Conservation (phyloP, 2,888 invertebrate species). For the Xestia xanthographa region DNA sequence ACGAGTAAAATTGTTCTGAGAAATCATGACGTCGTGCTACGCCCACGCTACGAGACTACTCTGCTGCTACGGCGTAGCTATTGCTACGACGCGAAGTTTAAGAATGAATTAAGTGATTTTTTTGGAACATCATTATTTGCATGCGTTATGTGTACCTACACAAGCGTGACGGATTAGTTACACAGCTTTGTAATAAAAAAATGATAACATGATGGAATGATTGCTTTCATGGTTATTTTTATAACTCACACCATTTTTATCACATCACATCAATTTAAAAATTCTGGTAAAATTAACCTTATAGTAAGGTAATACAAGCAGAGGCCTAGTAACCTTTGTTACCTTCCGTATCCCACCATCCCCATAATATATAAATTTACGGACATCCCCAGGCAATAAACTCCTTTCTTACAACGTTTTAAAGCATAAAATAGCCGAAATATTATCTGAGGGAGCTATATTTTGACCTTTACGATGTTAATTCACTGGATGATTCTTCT, state of each 20-base stretch:
- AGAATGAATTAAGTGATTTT: slow-evolving; percentile 5
- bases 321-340: slow-evolving; percentile 40
- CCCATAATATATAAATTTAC: slow-evolving; percentile 62
- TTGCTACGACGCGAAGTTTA: slow-evolving; percentile 29
- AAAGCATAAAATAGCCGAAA: slow-evolving; percentile 56
- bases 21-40: neutral
- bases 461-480: slow-evolving; percentile 58
- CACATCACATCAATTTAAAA: neutral
- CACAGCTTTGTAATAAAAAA: neutral
- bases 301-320: slow-evolving; percentile 35
- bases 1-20: neutral
- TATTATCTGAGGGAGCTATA: slow-evolving; percentile 54
- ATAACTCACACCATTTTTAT: slow-evolving; percentile 1
- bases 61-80: slow-evolving; percentile 43
- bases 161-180: neutral
- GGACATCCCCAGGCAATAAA: slow-evolving; percentile 63
- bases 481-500: slow-evolving; percentile 58
- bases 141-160: neutral
- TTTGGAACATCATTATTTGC: neutral
- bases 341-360: slow-evolving; percentile 40
- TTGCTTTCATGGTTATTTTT: neutral
- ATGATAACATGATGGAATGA: no score
- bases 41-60: slow-evolving; percentile 36
- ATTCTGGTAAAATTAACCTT: slow-evolving; percentile 17
- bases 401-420: slow-evolving; percentile 61